Base-by-base conservation (phyloP, 53 echinoderm and acorn worm genomes). In the Temnopleurus reevesii region DNA sequence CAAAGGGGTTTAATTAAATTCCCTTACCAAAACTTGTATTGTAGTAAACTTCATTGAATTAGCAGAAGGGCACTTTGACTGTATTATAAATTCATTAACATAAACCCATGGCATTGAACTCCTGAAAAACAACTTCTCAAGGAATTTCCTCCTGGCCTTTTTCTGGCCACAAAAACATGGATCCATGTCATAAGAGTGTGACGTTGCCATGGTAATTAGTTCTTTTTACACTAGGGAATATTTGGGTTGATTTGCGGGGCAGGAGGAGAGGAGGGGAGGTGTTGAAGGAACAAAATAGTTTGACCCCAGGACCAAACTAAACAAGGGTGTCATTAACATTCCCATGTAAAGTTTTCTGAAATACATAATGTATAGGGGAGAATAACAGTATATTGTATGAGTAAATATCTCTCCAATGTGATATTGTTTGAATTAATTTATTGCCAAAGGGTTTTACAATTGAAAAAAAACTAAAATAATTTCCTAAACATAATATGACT, bases 91-190 rank as follows among this genome's bases (percentile, higher is more conserved):
- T 33, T 63, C 63, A 63, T 15, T 15, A 34, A 71, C 71, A 71
- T 4, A 41, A 38, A 41, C 5, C 10, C 71, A 23, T 38, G 38
- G 38, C 71, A 71, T n/a, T 71, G 71, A 71, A 71, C 71, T 41
- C 7, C 15, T 8, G 41, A 41, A 19, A 71, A 71, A 71, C 71
- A 36, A 71, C 41, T n/a, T 71, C 71, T 8, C n/a, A 71, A 41
- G 41, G 71, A 71, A 41, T 41, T 41, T 71, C 41, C 71, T 71
- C 13, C 19, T 38, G 71, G 71, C 41, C 71, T 10, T 21, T 21
- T 71, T 71, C 41, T 41, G 41, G 71, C 71, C 71, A 71, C n/a
- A 71, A 71, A 38, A 71, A 71, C 71, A 71, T 71, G 71, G 71
- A 71, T 71, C 41, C 41, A 43, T 71, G 71, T 71, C 71, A 71